These are phyloP conservation scores for Cartodere bifasciata DNA, from an alignment of 2,888 invertebrate species.

Conservation along the genomic window DNA sequence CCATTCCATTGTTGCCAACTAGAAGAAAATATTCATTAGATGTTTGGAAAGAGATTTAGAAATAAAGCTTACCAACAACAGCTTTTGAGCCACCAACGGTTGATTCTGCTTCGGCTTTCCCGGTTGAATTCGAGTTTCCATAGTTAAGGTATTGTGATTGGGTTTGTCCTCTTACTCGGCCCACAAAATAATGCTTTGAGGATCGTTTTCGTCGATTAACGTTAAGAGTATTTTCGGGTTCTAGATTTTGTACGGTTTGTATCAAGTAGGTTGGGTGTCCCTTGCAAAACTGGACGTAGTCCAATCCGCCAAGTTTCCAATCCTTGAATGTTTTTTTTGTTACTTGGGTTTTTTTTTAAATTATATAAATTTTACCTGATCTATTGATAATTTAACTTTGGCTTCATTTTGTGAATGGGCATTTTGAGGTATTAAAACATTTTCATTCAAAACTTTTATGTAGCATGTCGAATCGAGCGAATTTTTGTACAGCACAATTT, in stretches of 20 bases:
- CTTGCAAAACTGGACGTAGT: slow-evolving; percentile 36
- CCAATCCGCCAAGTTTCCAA: slow-evolving; percentile 34
- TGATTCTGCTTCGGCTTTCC: slow-evolving; percentile 73
- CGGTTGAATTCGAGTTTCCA: slow-evolving; percentile 44
- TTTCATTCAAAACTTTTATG: too few species aligned
- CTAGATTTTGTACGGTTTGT: slow-evolving; percentile 20
- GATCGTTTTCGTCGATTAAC: slow-evolving; percentile 19
- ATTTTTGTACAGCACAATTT: too few species aligned
- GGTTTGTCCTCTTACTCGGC: slow-evolving; percentile 59
- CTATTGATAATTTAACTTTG: too few species aligned
- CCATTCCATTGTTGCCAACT: slow-evolving; percentile 77
- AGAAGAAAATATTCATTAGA: slow-evolving; percentile 19
- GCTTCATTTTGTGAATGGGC: too few species aligned
- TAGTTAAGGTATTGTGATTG: slow-evolving; percentile 73
- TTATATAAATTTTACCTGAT: too few species aligned
- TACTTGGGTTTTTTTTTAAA: too few species aligned
- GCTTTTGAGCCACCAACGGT: slow-evolving; percentile 57
- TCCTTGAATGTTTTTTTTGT: slow-evolving; percentile 27
- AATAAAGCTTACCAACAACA: slow-evolving; percentile 51
- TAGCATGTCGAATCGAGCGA: too few species aligned
- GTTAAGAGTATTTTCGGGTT: slow-evolving; percentile 17
- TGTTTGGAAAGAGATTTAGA: neutral
- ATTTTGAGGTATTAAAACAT: too few species aligned
- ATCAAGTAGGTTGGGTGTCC: slow-evolving; percentile 34
- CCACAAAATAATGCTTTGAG: slow-evolving; percentile 25